Percentiles rank a stretch among this genome's conserved stretches.
Evolutionary conservation across 2,888 invertebrate genomes (phyloP).

Genomic region (Tetragnatha montana): DNA sequence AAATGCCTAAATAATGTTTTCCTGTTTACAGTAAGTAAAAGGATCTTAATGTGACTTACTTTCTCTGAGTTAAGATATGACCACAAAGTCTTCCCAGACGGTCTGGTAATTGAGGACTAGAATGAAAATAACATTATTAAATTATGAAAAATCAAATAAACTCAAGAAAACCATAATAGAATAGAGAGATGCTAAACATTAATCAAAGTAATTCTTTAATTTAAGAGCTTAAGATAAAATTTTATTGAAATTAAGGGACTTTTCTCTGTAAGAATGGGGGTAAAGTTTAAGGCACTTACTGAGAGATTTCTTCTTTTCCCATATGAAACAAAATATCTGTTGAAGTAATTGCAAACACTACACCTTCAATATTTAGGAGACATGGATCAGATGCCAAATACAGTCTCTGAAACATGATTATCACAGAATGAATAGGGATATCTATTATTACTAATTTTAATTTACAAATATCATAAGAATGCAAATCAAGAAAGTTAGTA

Average conservation of each 20-base stretch:
- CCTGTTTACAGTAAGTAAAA: background rate
- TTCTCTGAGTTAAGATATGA: slow-evolving; percentile 86
- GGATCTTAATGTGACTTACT: slow-evolving; percentile 73
- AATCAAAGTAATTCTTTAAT: background rate
- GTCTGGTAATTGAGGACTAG: slow-evolving; percentile 78
- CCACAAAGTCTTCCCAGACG: slow-evolving; percentile 85
- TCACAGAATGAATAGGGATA: too few species aligned
- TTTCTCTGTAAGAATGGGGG: background rate
- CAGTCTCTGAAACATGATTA: slow-evolving; percentile 76
- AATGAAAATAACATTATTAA: slow-evolving; percentile 51
- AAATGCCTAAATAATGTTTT: background rate
- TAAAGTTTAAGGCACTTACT: slow-evolving; percentile 78
- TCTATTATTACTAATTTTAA: too few species aligned
- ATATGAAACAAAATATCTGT: slow-evolving; percentile 90
- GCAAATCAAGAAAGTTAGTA: background rate
- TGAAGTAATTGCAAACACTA: slow-evolving; percentile 87
- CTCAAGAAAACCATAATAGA: background rate
- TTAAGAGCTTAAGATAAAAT: too few species aligned
- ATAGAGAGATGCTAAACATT: background rate
- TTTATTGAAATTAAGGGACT: too few species aligned
- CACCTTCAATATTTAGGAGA: slow-evolving; percentile 84
- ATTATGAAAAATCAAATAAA: background rate
- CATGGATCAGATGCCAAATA: slow-evolving; percentile 88
- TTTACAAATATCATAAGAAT: background rate
- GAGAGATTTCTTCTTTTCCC: slow-evolving; percentile 85